phyloP scores from a whole-genome alignment of 2,797 vertebrate genomes.

The Pseudocheirus occidentalis region DNA sequence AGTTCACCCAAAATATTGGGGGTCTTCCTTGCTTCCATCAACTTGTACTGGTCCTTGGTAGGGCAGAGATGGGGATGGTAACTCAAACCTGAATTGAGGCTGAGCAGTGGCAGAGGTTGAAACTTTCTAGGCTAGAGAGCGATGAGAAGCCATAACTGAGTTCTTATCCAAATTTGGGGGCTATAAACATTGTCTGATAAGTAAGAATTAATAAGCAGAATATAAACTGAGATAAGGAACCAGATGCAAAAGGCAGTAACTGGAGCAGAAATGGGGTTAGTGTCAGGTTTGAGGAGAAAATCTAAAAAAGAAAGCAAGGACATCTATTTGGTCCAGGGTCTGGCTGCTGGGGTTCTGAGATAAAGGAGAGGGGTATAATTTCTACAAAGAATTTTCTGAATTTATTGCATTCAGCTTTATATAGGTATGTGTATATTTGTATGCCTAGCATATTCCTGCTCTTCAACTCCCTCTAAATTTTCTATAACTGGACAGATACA shows the following conservation, averaged over 20 bases:
- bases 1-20: background rate
- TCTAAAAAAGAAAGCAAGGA: background rate
- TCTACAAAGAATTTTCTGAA: background rate
- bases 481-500: background rate
- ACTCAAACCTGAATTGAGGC: background rate
- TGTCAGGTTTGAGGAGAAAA: background rate
- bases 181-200: background rate
- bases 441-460: background rate
- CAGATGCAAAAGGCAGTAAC: background rate
- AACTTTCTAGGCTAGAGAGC: background rate
- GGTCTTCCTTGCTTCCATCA: background rate
- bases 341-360: background rate
- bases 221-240: background rate
- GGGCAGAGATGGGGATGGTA: background rate
- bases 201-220: background rate
- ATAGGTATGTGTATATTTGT: background rate
- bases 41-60: background rate
- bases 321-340: background rate
- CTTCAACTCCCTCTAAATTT: background rate
- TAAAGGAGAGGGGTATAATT: background rate
- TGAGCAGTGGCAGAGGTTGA: background rate
- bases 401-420: background rate
- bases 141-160: background rate
- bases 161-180: background rate
- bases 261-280: background rate